These are phyloP conservation scores for Cataglyphis hispanica DNA, from an alignment of 1,140 invertebrate species.

Conservation along the genomic window DNA sequence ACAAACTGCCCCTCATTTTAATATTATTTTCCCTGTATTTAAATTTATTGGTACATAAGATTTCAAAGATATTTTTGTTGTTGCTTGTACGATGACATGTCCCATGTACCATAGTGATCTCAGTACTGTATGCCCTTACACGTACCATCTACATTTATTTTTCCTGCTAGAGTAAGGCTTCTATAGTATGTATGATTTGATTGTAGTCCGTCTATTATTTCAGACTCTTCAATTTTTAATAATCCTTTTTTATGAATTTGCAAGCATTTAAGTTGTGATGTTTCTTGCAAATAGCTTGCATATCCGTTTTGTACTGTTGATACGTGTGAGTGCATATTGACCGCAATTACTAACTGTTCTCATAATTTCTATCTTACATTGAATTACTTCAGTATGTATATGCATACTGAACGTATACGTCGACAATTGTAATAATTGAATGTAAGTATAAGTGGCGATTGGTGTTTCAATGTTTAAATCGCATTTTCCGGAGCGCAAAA, in stretches of 20 bases:
- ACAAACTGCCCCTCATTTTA: not conserved
- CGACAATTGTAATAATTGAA: not conserved
- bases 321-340: not conserved
- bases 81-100: not conserved
- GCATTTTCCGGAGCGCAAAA: too few relatives aligned
- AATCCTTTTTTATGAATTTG: not conserved
- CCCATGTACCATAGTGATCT: not conserved
- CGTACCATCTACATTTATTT: not conserved
- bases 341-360: not conserved
- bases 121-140: not conserved
- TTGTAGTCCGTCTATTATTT: not conserved
- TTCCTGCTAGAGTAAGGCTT: not conserved
- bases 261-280: too few relatives aligned
- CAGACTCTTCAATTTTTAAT: not conserved
- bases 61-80: not conserved
- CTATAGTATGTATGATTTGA: not conserved
- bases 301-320: not conserved
- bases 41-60: not conserved
- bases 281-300: not conserved
- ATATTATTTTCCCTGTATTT: not conserved
- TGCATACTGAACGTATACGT: too few relatives aligned
- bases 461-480: too few relatives aligned
- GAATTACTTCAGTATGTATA: not conserved
- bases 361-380: not conserved
- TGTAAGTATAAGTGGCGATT: too few relatives aligned